Evolutionary conservation across 2,113 vertebrate species (phyloP).

Genomic region (Astur gentilis): DNA sequence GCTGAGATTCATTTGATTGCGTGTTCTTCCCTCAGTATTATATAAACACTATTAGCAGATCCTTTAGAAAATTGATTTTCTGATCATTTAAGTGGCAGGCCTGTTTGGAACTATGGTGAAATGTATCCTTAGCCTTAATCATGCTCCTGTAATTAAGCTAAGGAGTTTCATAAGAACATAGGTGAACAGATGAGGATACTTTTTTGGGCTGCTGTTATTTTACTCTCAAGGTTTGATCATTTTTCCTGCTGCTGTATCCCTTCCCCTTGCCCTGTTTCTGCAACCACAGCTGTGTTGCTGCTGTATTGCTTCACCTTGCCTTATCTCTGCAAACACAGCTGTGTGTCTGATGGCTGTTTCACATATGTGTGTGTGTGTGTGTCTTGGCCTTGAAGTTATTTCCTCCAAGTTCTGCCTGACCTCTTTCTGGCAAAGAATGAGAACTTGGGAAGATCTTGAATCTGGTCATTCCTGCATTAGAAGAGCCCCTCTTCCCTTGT

Average conservation of each 20-base stretch:
- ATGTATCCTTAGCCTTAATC: neutral
- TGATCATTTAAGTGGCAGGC: neutral
- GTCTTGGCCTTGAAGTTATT: neutral
- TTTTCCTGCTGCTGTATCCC: rapidly evolving
- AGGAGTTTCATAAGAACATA: neutral
- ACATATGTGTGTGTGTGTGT: neutral
- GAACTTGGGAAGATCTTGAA: neutral
- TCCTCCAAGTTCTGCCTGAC: neutral
- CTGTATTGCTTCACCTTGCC: neutral
- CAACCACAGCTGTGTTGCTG: neutral
- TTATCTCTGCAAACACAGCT: neutral
- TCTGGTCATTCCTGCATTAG: neutral
- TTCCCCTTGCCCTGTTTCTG: neutral
- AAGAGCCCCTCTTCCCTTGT: neutral
- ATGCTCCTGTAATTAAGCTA: neutral
- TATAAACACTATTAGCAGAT: neutral
- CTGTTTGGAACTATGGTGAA: neutral
- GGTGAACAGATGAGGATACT: neutral
- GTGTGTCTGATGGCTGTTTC: neutral
- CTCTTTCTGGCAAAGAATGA: neutral
- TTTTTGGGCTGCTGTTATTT: neutral
- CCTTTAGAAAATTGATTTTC: neutral
- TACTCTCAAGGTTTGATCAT: neutral
- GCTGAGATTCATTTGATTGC: neutral
- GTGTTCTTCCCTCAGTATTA: neutral